Percentiles rank a stretch among this genome's conserved stretches.
These are phyloP conservation scores for Parnassius mnemosyne DNA, from an alignment of 2,888 invertebrate species.

Conservation along the genomic window DNA sequence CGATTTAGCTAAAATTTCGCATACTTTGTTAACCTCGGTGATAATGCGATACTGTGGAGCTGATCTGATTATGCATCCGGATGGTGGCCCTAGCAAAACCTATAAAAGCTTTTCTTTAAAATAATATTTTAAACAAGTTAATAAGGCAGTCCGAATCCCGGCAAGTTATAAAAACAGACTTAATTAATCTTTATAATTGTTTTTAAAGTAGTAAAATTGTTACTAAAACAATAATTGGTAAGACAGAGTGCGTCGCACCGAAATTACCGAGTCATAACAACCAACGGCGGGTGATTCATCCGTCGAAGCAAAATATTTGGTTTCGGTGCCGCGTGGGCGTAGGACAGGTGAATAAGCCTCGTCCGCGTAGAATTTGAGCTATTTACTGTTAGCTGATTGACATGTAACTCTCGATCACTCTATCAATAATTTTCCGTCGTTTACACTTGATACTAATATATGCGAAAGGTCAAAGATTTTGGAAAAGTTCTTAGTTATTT, in stretches of 20 bases:
- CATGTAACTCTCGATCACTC: conserved; percentile 40
- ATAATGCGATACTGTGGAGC: too few species aligned
- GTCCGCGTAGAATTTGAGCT: conserved; percentile 59
- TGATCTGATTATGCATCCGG: too few species aligned
- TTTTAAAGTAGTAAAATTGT: not conserved
- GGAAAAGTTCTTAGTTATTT: too few species aligned
- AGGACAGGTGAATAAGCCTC: conserved; percentile 55
- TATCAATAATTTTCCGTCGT: conserved; percentile 39
- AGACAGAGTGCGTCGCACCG: conserved; percentile 13
- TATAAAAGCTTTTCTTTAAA: too few species aligned
- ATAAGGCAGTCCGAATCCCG: too few species aligned
- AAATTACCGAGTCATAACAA: conserved; percentile 21
- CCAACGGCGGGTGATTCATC: conserved; percentile 38
- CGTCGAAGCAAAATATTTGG: conserved; percentile 32
- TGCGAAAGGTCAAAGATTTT: conserved; percentile 1
- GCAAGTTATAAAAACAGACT: too few species aligned
- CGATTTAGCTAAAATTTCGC: too few species aligned
- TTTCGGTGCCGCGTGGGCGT: conserved; percentile 51
- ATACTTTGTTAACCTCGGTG: too few species aligned
- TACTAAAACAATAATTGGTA: conserved; percentile 12
- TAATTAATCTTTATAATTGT: too few species aligned
- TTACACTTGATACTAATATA: not conserved
- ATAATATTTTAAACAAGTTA: too few species aligned
- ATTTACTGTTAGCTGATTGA: conserved; percentile 53
- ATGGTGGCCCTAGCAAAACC: too few species aligned